These are phyloP conservation scores for Drosophila erecta DNA, from an alignment of 1,140 invertebrate species.

Conservation along the genomic window DNA sequence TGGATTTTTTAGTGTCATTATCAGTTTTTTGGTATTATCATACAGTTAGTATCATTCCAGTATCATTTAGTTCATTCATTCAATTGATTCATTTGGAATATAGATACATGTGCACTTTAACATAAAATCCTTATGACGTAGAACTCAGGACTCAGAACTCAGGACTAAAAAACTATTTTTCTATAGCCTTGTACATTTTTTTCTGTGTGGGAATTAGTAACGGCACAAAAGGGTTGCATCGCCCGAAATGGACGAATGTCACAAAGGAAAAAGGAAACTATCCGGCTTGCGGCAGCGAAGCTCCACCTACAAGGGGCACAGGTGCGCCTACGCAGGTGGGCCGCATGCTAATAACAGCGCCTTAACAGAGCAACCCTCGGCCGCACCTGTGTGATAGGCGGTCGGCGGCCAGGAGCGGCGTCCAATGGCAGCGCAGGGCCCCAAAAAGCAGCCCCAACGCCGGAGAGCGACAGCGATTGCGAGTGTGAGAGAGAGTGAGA, in stretches of 20 bases:
- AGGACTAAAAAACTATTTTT: no score
- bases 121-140: no score
- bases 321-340: conserved; percentile 50
- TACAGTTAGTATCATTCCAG: no score
- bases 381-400: conserved; percentile 78
- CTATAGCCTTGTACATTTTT: neutral
- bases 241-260: neutral
- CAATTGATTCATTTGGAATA: no score
- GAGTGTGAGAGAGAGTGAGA: neutral
- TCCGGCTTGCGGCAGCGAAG: conserved; percentile 14
- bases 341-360: conserved; percentile 17
- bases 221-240: conserved; percentile 8
- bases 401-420: conserved; percentile 45
- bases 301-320: conserved; percentile 42
- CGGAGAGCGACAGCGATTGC: neutral
- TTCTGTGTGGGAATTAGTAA: conserved; percentile 22
- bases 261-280: conserved; percentile 8
- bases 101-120: no score
- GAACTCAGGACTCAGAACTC: no score
- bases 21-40: no score
- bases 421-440: conserved; percentile 65
- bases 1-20: no score
- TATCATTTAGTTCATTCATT: no score
- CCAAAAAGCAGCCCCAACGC: conserved; percentile 44
- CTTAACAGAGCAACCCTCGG: conserved; percentile 42